Conservation (phyloP, 2,113 vertebrate genomes). For the Albula glossodonta region DNA sequence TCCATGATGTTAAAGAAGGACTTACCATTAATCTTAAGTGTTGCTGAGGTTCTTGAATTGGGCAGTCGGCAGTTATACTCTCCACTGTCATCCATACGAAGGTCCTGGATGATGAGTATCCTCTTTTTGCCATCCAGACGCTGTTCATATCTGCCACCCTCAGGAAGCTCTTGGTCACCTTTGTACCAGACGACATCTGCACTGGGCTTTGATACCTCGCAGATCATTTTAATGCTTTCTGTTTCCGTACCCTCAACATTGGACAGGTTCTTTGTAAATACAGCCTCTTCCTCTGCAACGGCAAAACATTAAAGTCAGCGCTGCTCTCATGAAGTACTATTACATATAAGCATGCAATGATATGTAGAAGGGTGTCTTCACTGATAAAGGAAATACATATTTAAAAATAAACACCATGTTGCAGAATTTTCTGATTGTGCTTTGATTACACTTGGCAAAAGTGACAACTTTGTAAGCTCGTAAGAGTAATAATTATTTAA, state of each 20-base stretch:
- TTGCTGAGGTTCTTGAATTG: constrained; percentile 78
- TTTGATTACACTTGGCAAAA: too few species aligned
- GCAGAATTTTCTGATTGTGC: neutral
- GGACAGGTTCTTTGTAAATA: constrained; percentile 93
- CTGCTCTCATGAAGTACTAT: constrained; percentile 70
- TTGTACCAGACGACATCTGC: constrained; percentile 66
- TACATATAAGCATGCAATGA: neutral
- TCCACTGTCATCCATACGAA: constrained; percentile 79
- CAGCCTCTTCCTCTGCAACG: constrained; percentile 88
- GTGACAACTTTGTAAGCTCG: too few species aligned
- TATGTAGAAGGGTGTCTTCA: neutral
- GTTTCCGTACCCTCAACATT: constrained; percentile 90
- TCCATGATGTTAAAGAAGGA: too few species aligned
- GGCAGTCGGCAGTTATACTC: constrained; percentile 90
- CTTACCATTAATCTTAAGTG: constrained; percentile 76
- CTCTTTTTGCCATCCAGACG: constrained; percentile 86
- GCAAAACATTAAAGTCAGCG: constrained; percentile 79
- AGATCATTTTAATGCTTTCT: constrained; percentile 91
- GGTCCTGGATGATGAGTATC: constrained; percentile 86
- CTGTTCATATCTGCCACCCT: constrained; percentile 88
- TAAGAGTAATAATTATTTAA: neutral
- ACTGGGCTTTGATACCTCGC: constrained; percentile 89
- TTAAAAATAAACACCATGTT: neutral
- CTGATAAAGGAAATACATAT: neutral
- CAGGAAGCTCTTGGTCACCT: constrained; percentile 82